Evolutionary conservation across 2,888 invertebrate genomes (phyloP).

Genomic region (Parnassius mnemosyne): DNA sequence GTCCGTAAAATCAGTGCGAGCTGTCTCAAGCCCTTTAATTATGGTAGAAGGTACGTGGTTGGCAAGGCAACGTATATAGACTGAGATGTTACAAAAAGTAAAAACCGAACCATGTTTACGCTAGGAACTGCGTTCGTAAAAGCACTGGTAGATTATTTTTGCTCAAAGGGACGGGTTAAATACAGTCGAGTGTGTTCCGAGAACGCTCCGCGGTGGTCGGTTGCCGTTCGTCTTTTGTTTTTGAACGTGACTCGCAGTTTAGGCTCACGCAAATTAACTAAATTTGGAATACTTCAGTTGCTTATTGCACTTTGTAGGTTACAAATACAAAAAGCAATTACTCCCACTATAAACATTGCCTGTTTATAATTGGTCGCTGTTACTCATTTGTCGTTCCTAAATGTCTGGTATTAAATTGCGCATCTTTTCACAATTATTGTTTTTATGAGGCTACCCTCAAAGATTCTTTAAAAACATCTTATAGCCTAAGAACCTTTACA

Average conservation of each 20-base stretch:
- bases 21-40: conserved; percentile 21
- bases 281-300: conserved; percentile 55
- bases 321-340: conserved; percentile 27
- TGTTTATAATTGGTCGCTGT: neutral
- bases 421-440: no score
- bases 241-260: conserved; percentile 69
- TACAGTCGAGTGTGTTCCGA: conserved; percentile 53
- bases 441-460: no score
- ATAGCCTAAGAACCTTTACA: no score
- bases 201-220: conserved; percentile 66
- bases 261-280: conserved; percentile 69
- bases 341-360: neutral
- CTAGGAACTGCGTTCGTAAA: conserved; percentile 39
- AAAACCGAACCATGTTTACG: conserved; percentile 34
- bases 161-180: conserved; percentile 50
- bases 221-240: conserved; percentile 67
- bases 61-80: conserved; percentile 21
- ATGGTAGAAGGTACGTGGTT: conserved; percentile 16
- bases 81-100: conserved; percentile 19
- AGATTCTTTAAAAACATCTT: no score
- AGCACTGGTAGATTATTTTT: conserved; percentile 40
- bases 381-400: no score
- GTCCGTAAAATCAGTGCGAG: conserved; percentile 8
- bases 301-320: conserved; percentile 36
- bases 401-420: no score